Conservation (phyloP, 2,797 vertebrate species). For the Gambusia yucatana region DNA sequence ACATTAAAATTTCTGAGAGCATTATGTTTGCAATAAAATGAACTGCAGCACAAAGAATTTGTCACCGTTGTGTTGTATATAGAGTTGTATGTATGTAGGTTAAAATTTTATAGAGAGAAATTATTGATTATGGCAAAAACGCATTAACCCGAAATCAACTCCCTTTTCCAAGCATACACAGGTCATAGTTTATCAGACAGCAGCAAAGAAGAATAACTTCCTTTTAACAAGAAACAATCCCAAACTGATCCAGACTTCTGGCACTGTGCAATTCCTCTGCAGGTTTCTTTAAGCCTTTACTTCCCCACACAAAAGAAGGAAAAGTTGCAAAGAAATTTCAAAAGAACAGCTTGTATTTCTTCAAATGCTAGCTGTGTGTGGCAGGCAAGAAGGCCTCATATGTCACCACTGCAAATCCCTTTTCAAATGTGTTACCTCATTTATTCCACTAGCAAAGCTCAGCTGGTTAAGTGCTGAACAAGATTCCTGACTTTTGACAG, state of each 20-base stretch:
- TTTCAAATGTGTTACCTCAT: slow-evolving; percentile 61
- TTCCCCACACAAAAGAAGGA: slow-evolving; percentile 22
- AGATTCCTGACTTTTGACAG: slow-evolving; percentile 58
- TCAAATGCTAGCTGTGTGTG: slow-evolving; percentile 66
- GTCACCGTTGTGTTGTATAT: too few relatives aligned
- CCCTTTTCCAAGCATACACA: background rate
- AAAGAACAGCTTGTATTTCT: slow-evolving; percentile 51
- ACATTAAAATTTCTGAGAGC: too few relatives aligned
- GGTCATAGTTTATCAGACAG: background rate
- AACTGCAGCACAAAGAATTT: too few relatives aligned
- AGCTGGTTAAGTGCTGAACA: slow-evolving; percentile 59
- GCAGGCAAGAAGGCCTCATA: slow-evolving; percentile 65
- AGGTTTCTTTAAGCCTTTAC: slow-evolving; percentile 62
- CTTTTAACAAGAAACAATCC: background rate
- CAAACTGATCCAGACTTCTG: background rate
- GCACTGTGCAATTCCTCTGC: slow-evolving; percentile 37
- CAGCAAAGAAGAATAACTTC: background rate
- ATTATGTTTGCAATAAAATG: too few relatives aligned
- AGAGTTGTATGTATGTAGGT: too few relatives aligned
- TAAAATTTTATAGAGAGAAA: too few relatives aligned
- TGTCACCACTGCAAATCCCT: slow-evolving; percentile 54
- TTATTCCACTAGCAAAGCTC: slow-evolving; percentile 41
- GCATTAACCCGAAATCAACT: too few relatives aligned
- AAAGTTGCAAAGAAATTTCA: slow-evolving; percentile 48
- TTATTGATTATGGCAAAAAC: too few relatives aligned